Base-by-base conservation (phyloP, 2,113 vertebrate species). In the Siphamia tubifer region DNA sequence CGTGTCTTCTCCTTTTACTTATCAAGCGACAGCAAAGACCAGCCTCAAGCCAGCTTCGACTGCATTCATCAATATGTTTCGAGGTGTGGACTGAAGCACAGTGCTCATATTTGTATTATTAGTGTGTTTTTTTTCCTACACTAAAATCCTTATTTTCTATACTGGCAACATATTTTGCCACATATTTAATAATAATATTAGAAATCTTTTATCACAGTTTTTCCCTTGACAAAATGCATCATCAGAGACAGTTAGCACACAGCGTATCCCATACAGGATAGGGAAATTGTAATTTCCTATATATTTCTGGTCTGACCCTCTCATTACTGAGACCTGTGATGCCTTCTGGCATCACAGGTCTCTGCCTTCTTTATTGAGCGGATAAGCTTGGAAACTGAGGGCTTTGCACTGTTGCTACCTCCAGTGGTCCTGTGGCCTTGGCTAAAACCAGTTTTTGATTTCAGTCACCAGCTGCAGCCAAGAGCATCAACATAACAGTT, bases 1-100 rank as follows among this genome's bases (percentile, higher is more conserved):
- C 92, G 87, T 6, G 78, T 95, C 63, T 95, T 96, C 73, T 86
- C 93, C 73, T 96, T 96, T 89, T 90, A 91, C 78, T 75, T 94
- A 69, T 96, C 94, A 57, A 92, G 87, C n/a, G 92, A 94, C 91
- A 92, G 89, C 81, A 92, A 90, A 82, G 93, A 95, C 38, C 90
- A 93, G 34, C 85, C 88, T 19, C 90, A 90, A 57, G 92, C 92
- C 74, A 93, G 94, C 74, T 92, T 96, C 13, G 94, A 95, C 60
- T 94, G 93, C 12, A 81, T 92, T 62, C 91, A 87, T 56, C 92
- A 93, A 68, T 82, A 85, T 66, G 79, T 84, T 68, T 89, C 83
- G 25, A 89, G 92, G 93, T 94, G 85, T 49, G 81, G 13, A 12
- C 16, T 17, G 9, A 8, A 21, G 8, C 36, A 7, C 36, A 7